phyloP scores from a whole-genome alignment of 2,888 invertebrate genomes.

The Lasioglossum zephyrum region DNA sequence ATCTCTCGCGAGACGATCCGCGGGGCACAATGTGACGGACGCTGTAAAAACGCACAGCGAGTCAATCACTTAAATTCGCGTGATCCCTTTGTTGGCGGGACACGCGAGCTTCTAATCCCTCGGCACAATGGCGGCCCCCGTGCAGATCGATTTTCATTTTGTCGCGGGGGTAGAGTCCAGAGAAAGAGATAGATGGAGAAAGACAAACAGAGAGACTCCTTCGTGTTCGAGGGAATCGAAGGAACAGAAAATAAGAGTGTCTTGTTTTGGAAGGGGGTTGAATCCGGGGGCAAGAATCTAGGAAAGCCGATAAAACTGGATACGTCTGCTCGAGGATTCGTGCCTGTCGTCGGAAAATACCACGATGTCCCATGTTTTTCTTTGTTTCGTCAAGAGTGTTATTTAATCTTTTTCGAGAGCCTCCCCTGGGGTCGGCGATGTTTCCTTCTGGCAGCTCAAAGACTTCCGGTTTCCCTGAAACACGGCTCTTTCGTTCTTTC shows the following conservation, averaged over 20 bases:
- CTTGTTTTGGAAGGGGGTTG: neutral
- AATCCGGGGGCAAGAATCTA: neutral
- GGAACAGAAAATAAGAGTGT: conserved; percentile 17
- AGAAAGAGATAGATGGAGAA: neutral
- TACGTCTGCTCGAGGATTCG: neutral
- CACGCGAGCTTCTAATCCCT: conserved; percentile 12
- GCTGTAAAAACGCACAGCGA: conserved; percentile 31
- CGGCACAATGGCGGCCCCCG: neutral
- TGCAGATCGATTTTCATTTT: conserved; percentile 33
- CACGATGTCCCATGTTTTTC: neutral
- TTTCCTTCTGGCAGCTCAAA: neutral
- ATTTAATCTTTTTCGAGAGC: conserved; percentile 3
- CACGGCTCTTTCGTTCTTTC: neutral
- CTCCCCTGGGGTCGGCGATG: neutral
- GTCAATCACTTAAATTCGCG: conserved; percentile 53
- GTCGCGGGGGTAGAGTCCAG: neutral
- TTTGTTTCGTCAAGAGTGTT: neutral
- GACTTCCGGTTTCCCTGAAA: neutral
- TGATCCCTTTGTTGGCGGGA: conserved; percentile 26
- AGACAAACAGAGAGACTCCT: neutral
- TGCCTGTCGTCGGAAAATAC: neutral
- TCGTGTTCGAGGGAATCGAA: neutral
- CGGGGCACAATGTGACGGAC: conserved; percentile 16
- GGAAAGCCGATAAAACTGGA: conserved; percentile 6
- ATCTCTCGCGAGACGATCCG: conserved; percentile 1